Conservation (phyloP, 2,888 invertebrate species). For the Ectobius pallidus region DNA sequence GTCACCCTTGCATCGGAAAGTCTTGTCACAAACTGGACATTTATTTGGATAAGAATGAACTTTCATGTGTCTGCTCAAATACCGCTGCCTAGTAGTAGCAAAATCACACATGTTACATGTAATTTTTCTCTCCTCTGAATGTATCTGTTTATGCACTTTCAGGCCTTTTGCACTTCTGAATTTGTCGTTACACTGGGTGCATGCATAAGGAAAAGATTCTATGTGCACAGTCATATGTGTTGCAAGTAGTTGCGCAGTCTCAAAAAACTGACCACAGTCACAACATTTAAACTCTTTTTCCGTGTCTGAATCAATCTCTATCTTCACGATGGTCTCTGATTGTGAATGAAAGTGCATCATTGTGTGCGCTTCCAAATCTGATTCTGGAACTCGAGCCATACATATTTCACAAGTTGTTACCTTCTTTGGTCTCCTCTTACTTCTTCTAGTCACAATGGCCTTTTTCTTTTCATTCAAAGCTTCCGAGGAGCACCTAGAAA, state of each 20-base stretch:
- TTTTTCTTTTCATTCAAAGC: slow-evolving; percentile 2
- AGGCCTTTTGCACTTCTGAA: neutral
- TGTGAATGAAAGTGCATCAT: neutral
- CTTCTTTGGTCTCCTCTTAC: neutral
- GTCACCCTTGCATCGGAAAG: slow-evolving; percentile 46
- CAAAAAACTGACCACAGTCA: slow-evolving; percentile 42
- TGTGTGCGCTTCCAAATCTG: neutral
- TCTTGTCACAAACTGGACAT: slow-evolving; percentile 47
- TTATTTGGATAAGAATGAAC: slow-evolving; percentile 56
- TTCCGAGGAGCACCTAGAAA: slow-evolving; percentile 25
- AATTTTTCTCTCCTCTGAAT: slow-evolving; percentile 48
- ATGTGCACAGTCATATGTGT: slow-evolving; percentile 44
- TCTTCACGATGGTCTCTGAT: neutral
- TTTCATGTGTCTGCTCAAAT: slow-evolving; percentile 53
- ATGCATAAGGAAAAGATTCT: slow-evolving; percentile 42
- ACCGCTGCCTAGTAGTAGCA: slow-evolving; percentile 29
- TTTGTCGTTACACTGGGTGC: slow-evolving; percentile 41
- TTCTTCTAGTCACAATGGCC: neutral
- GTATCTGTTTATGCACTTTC: slow-evolving; percentile 46
- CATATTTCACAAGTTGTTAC: neutral
- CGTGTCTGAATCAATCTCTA: slow-evolving; percentile 11
- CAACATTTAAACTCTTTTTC: slow-evolving; percentile 8
- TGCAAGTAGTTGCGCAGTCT: slow-evolving; percentile 14
- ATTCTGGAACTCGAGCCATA: neutral
- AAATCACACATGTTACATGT: slow-evolving; percentile 35